Percentiles rank a stretch among this genome's conserved stretches.
These are phyloP conservation scores for Cheilosia vulpina DNA, from an alignment of 2,888 invertebrate species.

Conservation along the genomic window DNA sequence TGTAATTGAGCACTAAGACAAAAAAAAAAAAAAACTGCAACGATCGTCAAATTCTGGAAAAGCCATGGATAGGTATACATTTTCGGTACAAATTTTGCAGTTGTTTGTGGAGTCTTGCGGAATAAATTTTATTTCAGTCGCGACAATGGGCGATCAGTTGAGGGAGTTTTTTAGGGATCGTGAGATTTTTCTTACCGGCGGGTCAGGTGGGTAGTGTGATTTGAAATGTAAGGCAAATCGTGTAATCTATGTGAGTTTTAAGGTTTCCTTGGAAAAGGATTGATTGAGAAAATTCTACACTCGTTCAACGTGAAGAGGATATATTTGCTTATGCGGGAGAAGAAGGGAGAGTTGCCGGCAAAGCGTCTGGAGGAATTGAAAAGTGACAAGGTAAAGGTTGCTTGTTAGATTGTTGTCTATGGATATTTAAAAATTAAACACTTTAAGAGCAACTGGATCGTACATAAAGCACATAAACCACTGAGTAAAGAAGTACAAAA, in stretches of 20 bases:
- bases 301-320: conserved; percentile 89
- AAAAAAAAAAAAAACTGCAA: conserved; percentile 4
- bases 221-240: neutral
- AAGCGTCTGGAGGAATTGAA: conserved; percentile 86
- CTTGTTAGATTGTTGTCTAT: too few relatives aligned
- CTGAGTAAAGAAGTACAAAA: too few relatives aligned
- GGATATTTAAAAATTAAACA: too few relatives aligned
- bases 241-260: neutral
- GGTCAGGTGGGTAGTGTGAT: conserved; percentile 84
- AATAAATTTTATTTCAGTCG: neutral
- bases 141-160: conserved; percentile 78
- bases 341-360: conserved; percentile 86
- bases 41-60: conserved; percentile 19
- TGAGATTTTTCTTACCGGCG: conserved; percentile 92
- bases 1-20: neutral
- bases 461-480: too few relatives aligned
- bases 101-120: conserved; percentile 29
- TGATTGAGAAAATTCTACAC: conserved; percentile 92
- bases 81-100: conserved; percentile 18
- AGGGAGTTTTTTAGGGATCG: conserved; percentile 88
- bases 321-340: conserved; percentile 89
- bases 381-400: conserved; percentile 36
- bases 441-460: too few relatives aligned
- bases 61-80: neutral
- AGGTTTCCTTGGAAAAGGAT: conserved; percentile 93